A percentile compares a stretch with the other conserved stretches of the same genome.
Conservation (phyloP, 2,888 invertebrate genomes). For the Linyphia triangularis region DNA sequence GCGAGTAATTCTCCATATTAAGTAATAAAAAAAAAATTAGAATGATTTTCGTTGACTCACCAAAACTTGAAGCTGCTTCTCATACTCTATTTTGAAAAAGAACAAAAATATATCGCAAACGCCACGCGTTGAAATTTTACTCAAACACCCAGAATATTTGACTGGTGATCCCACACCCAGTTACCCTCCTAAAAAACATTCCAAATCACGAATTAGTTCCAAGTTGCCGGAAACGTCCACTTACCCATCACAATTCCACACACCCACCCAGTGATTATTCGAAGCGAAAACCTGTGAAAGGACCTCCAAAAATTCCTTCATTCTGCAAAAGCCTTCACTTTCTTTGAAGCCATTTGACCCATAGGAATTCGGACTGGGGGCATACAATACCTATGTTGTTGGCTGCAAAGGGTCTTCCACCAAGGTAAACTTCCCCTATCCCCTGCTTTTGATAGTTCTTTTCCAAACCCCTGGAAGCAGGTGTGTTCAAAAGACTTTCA, state of each 20-base stretch:
- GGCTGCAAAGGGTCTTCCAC: background rate
- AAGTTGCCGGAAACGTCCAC: background rate
- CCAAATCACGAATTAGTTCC: too few species aligned
- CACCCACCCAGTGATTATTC: background rate
- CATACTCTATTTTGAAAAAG: too few species aligned
- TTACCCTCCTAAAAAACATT: too few species aligned
- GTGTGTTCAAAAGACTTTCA: constrained; percentile 2
- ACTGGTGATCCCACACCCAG: too few species aligned
- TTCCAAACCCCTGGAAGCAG: background rate
- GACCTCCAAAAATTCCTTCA: background rate
- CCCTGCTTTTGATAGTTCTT: background rate
- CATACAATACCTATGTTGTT: background rate
- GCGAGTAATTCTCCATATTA: too few species aligned
- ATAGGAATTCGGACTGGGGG: background rate
- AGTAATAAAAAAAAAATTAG: too few species aligned
- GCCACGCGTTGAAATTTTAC: too few species aligned
- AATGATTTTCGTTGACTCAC: too few species aligned
- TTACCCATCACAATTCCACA: background rate
- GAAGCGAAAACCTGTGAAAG: background rate
- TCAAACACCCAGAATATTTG: too few species aligned
- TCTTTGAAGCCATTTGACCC: background rate
- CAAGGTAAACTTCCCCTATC: background rate
- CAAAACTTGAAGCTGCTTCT: too few species aligned
- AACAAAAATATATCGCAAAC: too few species aligned
- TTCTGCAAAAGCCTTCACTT: too few species aligned